Conservation (phyloP, 2,113 vertebrate species). For the Sinocyclocheilus anophthalmus region DNA sequence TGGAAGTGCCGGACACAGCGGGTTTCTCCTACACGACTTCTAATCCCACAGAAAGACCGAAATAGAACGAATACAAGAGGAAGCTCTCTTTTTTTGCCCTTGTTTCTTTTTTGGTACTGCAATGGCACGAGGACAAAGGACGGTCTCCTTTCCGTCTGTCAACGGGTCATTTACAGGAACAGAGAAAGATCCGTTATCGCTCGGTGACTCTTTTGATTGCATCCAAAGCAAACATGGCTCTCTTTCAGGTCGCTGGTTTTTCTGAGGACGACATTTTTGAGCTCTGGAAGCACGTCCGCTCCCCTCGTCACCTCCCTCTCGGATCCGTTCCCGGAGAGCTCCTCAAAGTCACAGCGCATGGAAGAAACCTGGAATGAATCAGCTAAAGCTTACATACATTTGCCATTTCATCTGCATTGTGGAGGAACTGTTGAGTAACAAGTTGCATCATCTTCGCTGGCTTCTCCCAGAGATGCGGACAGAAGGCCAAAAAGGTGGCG, state of each 20-base stretch:
- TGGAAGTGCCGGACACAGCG: no score
- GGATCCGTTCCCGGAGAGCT: neutral
- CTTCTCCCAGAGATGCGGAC: conserved; percentile 28
- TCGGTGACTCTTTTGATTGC: conserved; percentile 64
- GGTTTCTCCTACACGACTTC: conserved; percentile 19
- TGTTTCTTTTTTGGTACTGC: conserved; percentile 54
- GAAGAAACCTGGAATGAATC: conserved; percentile 38
- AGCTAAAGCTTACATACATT: conserved; percentile 38
- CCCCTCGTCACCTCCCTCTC: conserved; percentile 39
- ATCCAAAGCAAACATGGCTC: conserved; percentile 68
- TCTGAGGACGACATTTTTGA: conserved; percentile 36
- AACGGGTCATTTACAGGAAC: conserved; percentile 65
- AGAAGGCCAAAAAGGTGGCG: neutral
- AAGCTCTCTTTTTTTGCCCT: conserved; percentile 5
- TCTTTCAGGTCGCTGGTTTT: conserved; percentile 49
- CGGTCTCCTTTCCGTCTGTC: conserved; percentile 60
- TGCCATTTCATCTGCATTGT: conserved; percentile 28
- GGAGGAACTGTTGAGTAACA: conserved; percentile 18
- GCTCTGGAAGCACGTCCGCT: conserved; percentile 38
- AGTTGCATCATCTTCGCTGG: conserved; percentile 39
- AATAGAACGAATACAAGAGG: conserved; percentile 49
- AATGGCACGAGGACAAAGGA: conserved; percentile 63
- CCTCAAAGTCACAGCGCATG: conserved; percentile 27
- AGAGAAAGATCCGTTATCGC: conserved; percentile 63
- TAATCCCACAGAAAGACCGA: conserved; percentile 22